Evolutionary conservation across 2,797 vertebrate genomes (phyloP).

Genomic region (Syngnathus rostellatus): DNA sequence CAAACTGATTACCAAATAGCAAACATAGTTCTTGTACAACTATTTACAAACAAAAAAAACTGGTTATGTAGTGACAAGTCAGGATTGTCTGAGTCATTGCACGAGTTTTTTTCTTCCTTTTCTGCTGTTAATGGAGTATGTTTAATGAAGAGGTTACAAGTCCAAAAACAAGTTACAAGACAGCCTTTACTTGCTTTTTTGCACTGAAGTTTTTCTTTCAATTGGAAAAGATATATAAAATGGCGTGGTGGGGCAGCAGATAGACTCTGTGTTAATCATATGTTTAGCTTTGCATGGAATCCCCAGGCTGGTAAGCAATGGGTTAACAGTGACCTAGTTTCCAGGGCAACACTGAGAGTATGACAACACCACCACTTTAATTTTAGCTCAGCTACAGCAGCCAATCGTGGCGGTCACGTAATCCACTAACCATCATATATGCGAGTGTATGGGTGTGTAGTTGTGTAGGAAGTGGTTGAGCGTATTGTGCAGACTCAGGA

Average conservation of each 20-base stretch:
- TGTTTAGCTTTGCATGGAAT: constrained; percentile 45
- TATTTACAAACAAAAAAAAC: background rate
- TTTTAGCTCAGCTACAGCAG: constrained; percentile 59
- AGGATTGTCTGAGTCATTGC: background rate
- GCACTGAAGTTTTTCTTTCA: constrained; percentile 16
- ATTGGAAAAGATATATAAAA: constrained; percentile 10
- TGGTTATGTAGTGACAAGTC: background rate
- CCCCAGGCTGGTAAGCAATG: constrained; percentile 44
- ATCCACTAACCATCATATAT: constrained; percentile 25
- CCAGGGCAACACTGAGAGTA: constrained; percentile 67
- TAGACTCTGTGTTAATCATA: constrained; percentile 45
- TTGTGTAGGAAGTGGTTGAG: constrained; percentile 29
- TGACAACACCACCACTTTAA: constrained; percentile 69
- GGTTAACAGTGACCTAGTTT: constrained; percentile 74
- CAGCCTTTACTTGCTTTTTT: constrained; percentile 13
- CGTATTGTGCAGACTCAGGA: constrained; percentile 43
- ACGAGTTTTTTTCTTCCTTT: background rate
- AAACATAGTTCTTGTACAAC: constrained; percentile 11
- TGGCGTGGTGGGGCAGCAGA: constrained; percentile 11
- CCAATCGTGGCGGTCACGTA: constrained; percentile 51
- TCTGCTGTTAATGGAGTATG: background rate
- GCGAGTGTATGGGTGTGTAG: constrained; percentile 15
- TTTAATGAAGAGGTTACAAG: background rate
- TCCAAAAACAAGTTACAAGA: background rate
- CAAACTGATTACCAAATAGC: constrained; percentile 24